Percentiles rank a stretch among this genome's conserved stretches.
Evolutionary conservation across 1,140 invertebrate genomes (phyloP).

Genomic region (Drosophila ananassae): DNA sequence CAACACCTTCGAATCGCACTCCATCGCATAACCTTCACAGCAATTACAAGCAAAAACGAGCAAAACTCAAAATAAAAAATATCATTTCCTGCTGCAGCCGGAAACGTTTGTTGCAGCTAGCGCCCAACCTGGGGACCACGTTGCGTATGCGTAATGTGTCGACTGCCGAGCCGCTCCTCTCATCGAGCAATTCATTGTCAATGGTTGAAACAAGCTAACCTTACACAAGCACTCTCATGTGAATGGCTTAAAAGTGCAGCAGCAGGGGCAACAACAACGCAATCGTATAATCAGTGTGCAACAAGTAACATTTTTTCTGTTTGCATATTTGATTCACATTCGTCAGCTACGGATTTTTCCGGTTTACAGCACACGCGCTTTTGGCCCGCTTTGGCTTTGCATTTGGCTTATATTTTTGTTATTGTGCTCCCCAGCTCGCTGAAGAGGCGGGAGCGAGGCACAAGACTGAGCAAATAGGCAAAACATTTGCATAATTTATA

Average conservation of each 20-base stretch:
- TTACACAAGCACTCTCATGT: constrained; percentile 44
- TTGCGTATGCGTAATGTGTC: constrained; percentile 58
- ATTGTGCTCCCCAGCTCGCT: constrained; percentile 33
- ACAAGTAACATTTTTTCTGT: constrained; percentile 29
- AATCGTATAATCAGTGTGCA: constrained; percentile 56
- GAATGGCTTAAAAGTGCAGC: constrained; percentile 52
- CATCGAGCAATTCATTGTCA: constrained; percentile 54
- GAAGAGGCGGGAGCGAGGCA: constrained; percentile 19
- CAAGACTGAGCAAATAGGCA: constrained; percentile 16
- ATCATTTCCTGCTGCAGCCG: constrained; percentile 56
- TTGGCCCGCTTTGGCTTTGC: constrained; percentile 41
- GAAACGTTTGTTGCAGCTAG: constrained; percentile 43
- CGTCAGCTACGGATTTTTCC: constrained; percentile 45
- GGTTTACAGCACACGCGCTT: constrained; percentile 57
- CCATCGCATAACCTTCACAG: constrained; percentile 32
- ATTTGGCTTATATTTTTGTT: constrained; percentile 11
- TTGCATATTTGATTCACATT: constrained; percentile 57
- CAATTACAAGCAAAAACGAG: constrained; percentile 28
- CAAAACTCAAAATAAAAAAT: neutral
- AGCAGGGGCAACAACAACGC: constrained; percentile 20
- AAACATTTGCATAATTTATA: constrained; percentile 56
- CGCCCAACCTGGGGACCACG: constrained; percentile 15
- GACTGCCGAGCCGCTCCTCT: constrained; percentile 29
- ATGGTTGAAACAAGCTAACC: constrained; percentile 51
- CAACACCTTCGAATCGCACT: constrained; percentile 46